These are phyloP conservation scores for Bolborhynchus lineola DNA, from an alignment of 2,113 vertebrate genomes.

Conservation along the genomic window DNA sequence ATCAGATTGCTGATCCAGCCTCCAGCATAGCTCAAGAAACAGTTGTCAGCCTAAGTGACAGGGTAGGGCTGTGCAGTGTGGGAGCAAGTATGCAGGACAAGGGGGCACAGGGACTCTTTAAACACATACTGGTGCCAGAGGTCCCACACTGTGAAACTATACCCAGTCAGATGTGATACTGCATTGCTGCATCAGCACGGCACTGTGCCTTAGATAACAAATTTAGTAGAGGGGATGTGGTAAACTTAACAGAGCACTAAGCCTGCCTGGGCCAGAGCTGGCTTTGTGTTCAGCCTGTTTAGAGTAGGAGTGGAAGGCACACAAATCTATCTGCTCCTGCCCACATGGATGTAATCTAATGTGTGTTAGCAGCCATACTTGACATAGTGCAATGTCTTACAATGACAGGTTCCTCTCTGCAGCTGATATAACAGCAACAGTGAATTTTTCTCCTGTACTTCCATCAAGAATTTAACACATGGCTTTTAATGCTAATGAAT, in stretches of 20 bases:
- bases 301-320: constrained; percentile 40
- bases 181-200: constrained; percentile 7
- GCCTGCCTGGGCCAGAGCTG: neutral
- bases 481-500: neutral
- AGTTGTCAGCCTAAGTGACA: constrained; percentile 42
- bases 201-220: neutral
- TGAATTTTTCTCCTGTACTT: neutral
- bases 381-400: constrained; percentile 18
- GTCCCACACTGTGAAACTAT: constrained; percentile 35
- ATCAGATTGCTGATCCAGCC: neutral
- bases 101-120: neutral
- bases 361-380: neutral
- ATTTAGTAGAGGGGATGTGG: neutral
- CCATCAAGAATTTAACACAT: neutral
- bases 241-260: neutral
- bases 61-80: constrained; percentile 15
- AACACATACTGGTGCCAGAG: constrained; percentile 15
- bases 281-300: neutral
- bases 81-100: constrained; percentile 40
- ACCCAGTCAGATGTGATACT: neutral
- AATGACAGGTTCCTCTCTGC: constrained; percentile 9
- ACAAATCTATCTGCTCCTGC: neutral
- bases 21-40: constrained; percentile 3
- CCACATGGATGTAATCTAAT: neutral
- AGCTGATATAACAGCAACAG: neutral